A percentile compares a stretch with the other conserved stretches of the same genome.
These are phyloP conservation scores for Carterocephalus palaemon DNA, from an alignment of 2,888 invertebrate genomes.

Conservation along the genomic window DNA sequence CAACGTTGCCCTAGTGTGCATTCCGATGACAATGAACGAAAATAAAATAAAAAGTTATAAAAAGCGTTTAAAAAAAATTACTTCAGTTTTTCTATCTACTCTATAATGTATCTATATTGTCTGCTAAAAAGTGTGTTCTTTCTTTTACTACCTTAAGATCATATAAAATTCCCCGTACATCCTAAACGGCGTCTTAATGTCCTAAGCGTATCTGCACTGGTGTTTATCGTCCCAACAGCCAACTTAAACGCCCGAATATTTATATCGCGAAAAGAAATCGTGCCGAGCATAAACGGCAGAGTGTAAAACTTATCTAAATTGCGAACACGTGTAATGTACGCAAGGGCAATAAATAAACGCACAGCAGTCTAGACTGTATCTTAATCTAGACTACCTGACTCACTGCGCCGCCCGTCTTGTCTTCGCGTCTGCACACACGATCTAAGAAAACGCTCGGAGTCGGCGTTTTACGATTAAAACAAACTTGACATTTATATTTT, in stretches of 20 bases:
- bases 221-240: constrained; percentile 1
- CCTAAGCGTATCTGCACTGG: constrained; percentile 6
- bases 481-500: too few relatives aligned
- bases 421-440: constrained; percentile 11
- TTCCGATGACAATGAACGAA: too few relatives aligned
- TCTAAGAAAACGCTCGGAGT: too few relatives aligned
- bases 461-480: too few relatives aligned
- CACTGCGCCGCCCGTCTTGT: constrained; percentile 30
- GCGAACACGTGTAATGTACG: constrained; percentile 42
- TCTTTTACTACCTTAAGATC: constrained; percentile 9
- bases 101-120: too few relatives aligned
- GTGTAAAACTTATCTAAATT: constrained; percentile 45
- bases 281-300: constrained; percentile 32
- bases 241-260: constrained; percentile 7
- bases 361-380: constrained; percentile 47
- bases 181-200: background rate
- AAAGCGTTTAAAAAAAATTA: too few relatives aligned
- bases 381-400: constrained; percentile 55
- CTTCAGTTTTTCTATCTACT: too few relatives aligned
- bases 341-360: constrained; percentile 44
- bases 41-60: too few relatives aligned
- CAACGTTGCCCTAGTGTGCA: too few relatives aligned
- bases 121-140: background rate
- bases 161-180: background rate
- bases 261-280: constrained; percentile 2